Conservation (phyloP, 2,113 vertebrate species). For the Globicephala melas region DNA sequence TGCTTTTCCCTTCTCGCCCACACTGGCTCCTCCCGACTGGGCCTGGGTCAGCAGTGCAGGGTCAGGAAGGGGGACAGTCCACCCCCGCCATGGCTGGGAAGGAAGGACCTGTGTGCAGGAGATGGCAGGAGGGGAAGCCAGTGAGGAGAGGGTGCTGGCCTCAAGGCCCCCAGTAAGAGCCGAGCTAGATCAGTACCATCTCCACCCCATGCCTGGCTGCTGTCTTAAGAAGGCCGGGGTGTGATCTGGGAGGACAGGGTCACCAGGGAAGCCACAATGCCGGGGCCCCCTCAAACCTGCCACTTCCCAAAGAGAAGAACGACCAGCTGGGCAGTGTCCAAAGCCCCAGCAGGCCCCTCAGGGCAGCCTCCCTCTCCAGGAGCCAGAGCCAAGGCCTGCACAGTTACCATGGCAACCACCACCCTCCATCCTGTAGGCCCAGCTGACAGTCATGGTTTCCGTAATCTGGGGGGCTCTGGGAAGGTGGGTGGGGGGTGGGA, state of each 20-base stretch:
- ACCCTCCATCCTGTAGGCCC: neutral
- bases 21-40: neutral
- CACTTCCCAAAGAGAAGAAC: neutral
- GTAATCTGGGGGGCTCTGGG: neutral
- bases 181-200: neutral
- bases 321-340: neutral
- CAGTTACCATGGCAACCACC: slow-evolving; percentile 64
- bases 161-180: neutral
- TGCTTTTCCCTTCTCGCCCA: slow-evolving; percentile 76
- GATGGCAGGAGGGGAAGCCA: neutral
- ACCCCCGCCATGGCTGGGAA: neutral
- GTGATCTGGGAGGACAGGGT: too few species aligned
- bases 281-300: neutral
- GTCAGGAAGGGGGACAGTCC: neutral
- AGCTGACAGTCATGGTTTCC: neutral
- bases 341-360: neutral
- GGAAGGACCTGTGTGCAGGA: neutral
- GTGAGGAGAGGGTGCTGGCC: neutral
- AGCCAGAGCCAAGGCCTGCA: slow-evolving; percentile 23
- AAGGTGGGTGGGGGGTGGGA: neutral
- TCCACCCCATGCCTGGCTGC: neutral
- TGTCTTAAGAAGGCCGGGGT: neutral
- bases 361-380: slow-evolving; percentile 39
- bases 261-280: neutral
- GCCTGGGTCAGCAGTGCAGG: neutral